Base-by-base conservation (phyloP, 2,888 invertebrate species). In the Oxycera nigricornis region DNA sequence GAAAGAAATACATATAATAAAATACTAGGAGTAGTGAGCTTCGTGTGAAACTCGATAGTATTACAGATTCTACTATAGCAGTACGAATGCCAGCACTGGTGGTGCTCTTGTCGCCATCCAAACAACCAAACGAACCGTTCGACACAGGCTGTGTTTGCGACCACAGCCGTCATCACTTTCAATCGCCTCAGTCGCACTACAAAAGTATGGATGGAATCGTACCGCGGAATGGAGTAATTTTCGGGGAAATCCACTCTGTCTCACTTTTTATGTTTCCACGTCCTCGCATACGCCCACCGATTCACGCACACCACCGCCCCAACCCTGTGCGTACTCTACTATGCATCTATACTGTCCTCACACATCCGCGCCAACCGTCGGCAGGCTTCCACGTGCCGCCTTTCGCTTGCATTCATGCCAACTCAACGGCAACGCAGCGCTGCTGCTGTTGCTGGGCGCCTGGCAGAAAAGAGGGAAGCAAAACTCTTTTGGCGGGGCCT, bases 401-500 rank as follows among this genome's bases (percentile, higher is more conserved):
- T 70, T 11, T 70, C 52, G 55, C 35, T 22, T 35, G 55, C 52
- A 22, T 20, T 20, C 30, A 30, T 4, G 17, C 31, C 55, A 70
- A 70, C 31, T 70, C 55, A 22, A 55, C 22, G 6, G 17, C 65
- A 28, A 57, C 39, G 20, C 2, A 67, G 46, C 17, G 72, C 31
- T 74, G 73, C 79, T 79, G 39, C 26, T 72, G 75, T 77, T 81
- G 76, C 81, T 84, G 84, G 2, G 78, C 78, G 80, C 85, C 82
- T 84, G 81, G 81, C 83, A 80, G 81, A 84, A 84, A 84, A 85
- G 84, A 85, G 84, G 84, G 84, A 85, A 85, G 84, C 85, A 80
- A 82, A 82, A 82, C 83, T 84, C 83, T 84, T 85, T 85, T 84
- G 85, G 84, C 84, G 85, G 84, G 84, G 84, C 84, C 82, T 84